A percentile compares a stretch with the other conserved stretches of the same genome.
Conservation (phyloP, 2,113 vertebrate species). For the Perca flavescens region DNA sequence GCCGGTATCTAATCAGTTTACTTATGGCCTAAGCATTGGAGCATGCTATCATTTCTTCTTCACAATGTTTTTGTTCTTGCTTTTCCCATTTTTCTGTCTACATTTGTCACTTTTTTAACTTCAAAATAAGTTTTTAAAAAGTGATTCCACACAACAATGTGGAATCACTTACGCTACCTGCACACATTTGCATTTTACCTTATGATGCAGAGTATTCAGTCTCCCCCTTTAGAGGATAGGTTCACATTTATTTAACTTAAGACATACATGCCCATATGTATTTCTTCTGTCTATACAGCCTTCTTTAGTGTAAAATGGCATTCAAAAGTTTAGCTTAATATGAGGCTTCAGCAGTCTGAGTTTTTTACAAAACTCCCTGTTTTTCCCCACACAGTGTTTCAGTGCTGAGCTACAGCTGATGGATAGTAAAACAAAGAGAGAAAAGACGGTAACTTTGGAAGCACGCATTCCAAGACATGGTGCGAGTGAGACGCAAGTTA, state of each 20-base stretch:
- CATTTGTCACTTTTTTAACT: not conserved
- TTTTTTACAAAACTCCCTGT: not conserved
- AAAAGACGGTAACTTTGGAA: not conserved
- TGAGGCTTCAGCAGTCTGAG: not conserved
- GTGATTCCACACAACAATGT: not conserved
- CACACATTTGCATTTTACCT: not conserved
- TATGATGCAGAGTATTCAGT: not conserved
- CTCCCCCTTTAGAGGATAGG: too few relatives aligned
- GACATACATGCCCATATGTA: not conserved
- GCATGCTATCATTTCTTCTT: not conserved
- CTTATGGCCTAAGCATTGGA: not conserved
- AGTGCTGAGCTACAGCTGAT: not conserved
- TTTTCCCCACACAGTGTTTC: not conserved
- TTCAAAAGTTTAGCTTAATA: not conserved
- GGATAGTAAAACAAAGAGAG: not conserved
- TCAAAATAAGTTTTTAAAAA: not conserved
- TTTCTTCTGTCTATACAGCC: not conserved
- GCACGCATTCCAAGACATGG: not conserved
- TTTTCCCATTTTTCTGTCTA: not conserved
- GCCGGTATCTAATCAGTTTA: not conserved
- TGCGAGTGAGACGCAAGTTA: too few relatives aligned
- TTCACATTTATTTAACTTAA: not conserved
- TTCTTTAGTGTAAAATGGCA: not conserved
- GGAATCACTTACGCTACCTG: not conserved
- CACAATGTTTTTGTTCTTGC: not conserved